A percentile compares a stretch with the other conserved stretches of the same genome.
Conservation (phyloP, 2,113 vertebrate species). For the Phaethornis superciliosus region DNA sequence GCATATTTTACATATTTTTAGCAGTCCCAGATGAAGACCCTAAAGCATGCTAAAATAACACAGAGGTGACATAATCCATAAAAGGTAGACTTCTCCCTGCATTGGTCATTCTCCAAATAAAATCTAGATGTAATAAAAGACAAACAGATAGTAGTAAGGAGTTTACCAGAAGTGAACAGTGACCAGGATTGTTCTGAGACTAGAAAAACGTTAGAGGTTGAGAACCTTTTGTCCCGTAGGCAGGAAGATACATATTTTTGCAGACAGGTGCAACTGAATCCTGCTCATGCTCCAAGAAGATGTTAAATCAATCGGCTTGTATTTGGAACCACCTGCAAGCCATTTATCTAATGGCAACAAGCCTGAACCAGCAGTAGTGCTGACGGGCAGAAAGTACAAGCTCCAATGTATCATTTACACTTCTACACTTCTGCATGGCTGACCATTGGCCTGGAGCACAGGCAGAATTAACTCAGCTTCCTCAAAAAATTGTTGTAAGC, state of each 20-base stretch:
- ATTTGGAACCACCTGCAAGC: neutral
- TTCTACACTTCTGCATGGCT: neutral
- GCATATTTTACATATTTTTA: neutral
- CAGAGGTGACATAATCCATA: neutral
- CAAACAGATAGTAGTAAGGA: neutral
- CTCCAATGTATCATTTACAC: neutral
- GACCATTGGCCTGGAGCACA: neutral
- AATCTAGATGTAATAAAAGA: neutral
- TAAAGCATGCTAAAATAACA: neutral
- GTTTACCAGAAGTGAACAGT: neutral
- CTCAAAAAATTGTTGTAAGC: neutral
- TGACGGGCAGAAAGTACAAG: rapidly evolving
- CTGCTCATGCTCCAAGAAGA: neutral
- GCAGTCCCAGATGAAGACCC: neutral
- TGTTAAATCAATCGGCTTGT: neutral
- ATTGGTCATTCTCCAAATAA: neutral
- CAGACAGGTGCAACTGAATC: neutral
- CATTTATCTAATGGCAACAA: neutral
- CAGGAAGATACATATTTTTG: neutral
- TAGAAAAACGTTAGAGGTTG: neutral
- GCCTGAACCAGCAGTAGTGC: neutral
- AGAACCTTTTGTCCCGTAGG: neutral
- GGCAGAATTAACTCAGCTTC: neutral
- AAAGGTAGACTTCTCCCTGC: neutral
- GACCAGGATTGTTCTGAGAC: neutral